A percentile compares a stretch with the other conserved stretches of the same genome.
These are phyloP conservation scores for Eubucco bourcierii DNA, from an alignment of 2,113 vertebrate genomes.

Conservation along the genomic window DNA sequence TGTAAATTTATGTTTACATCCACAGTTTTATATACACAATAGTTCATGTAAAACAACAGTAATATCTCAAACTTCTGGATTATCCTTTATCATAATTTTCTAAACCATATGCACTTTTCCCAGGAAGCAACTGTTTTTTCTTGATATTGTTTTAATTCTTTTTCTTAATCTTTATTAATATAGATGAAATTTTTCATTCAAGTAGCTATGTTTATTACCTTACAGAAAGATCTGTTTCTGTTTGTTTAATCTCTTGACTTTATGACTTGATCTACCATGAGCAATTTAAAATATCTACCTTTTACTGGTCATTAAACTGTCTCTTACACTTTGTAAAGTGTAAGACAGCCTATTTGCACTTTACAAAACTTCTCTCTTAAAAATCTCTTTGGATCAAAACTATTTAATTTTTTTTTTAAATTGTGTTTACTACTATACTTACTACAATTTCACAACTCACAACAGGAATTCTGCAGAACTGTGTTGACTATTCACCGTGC, in stretches of 20 bases:
- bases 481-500: background rate
- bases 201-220: background rate
- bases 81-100: background rate
- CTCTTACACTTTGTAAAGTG: background rate
- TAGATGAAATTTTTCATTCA: background rate
- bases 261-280: background rate
- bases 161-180: background rate
- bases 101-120: background rate
- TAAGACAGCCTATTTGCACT: background rate
- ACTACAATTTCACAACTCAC: slow-evolving; percentile 10
- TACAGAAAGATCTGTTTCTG: background rate
- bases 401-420: background rate
- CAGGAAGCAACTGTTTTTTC: background rate
- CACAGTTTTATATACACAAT: background rate
- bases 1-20: background rate
- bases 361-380: background rate
- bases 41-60: background rate
- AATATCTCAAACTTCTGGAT: background rate
- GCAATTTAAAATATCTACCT: background rate
- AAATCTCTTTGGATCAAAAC: background rate
- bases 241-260: background rate
- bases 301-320: background rate
- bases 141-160: background rate
- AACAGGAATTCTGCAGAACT: background rate
- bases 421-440: background rate